Base-by-base conservation (phyloP, 2,797 vertebrate genomes). In the Kryptolebias ocellatus region DNA sequence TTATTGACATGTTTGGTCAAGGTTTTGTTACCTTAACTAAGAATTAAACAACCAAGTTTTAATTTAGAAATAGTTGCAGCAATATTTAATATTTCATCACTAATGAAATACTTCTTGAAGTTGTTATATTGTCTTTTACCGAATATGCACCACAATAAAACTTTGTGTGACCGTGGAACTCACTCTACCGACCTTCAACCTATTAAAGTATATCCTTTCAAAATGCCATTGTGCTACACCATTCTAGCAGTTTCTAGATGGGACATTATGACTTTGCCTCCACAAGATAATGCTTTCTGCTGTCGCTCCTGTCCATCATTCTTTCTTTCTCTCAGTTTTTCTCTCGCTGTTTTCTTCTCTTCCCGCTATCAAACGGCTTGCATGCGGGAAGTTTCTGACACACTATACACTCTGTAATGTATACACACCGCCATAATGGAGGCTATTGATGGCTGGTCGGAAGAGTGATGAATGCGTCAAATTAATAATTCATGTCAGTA, bases 381-480 rank as follows among this genome's bases (percentile, higher is more conserved):
- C 2, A 79, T 90, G 88, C 88, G 91, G 91, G 91, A 93, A 93
- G 81, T 74, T 88, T 87, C 81, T 72, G 92, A 92, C 90, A 94
- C 90, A 79, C 80, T 91, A 94, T 92, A 90, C 92, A 87, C 89
- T 70, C 78, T 90, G 92, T 92, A 93, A 94, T 93, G 88, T 93
- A 93, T 92, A 91, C 88, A 93, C 84, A 73, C 78, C 39, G 45
- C 79, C 78, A 80, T 88, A 93, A 93, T 88, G 86, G 87, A 87
- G 70, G 70, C 73, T 92, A 93, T 93, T 89, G 90, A 94, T 78
- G 77, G 80, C 77, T 49, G 80, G 86, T 84, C 67, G 74, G 84
- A 84, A 93, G 84, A 89, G 79, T 87, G 92, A 92, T 91, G 89
- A 87, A 88, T 77, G 74, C 78, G 61, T 84, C 70, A 69, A 70